These are phyloP conservation scores for Euphonia xanthogaster DNA, from an alignment of 2,797 vertebrate genomes.

Conservation along the genomic window DNA sequence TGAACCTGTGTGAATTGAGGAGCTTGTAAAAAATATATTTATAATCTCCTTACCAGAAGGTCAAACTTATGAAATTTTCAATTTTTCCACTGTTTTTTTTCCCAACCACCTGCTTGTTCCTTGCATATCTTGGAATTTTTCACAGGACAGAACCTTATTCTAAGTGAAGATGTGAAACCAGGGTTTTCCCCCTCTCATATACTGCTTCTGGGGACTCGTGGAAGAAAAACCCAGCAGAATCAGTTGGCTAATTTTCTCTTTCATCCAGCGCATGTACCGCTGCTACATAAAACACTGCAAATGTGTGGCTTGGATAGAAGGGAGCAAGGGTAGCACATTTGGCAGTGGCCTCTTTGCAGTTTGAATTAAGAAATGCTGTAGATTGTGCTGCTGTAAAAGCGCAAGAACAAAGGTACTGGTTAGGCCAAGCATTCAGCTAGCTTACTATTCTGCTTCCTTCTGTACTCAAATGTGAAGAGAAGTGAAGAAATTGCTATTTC, in stretches of 20 bases:
- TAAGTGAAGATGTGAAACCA: neutral
- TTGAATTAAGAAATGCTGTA: neutral
- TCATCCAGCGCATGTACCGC: neutral
- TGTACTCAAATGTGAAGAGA: neutral
- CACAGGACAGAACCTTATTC: neutral
- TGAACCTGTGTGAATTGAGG: neutral
- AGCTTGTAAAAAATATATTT: neutral
- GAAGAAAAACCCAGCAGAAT: neutral
- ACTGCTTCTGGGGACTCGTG: neutral
- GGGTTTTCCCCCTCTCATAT: rapidly evolving
- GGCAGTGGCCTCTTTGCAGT: neutral
- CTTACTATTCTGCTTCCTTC: neutral
- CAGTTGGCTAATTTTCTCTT: neutral
- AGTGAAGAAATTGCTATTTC: neutral
- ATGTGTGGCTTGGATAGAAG: neutral
- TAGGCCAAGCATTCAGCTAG: neutral
- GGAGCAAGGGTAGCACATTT: neutral
- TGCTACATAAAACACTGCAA: neutral
- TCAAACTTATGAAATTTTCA: neutral
- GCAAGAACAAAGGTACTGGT: neutral
- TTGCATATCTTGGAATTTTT: neutral
- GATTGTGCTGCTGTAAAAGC: neutral
- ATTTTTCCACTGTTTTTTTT: neutral
- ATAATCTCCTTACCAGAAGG: neutral
- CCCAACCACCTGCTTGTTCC: neutral